Evolutionary conservation across 2,888 invertebrate genomes (phyloP).

Genomic region (Resseliella maxima): DNA sequence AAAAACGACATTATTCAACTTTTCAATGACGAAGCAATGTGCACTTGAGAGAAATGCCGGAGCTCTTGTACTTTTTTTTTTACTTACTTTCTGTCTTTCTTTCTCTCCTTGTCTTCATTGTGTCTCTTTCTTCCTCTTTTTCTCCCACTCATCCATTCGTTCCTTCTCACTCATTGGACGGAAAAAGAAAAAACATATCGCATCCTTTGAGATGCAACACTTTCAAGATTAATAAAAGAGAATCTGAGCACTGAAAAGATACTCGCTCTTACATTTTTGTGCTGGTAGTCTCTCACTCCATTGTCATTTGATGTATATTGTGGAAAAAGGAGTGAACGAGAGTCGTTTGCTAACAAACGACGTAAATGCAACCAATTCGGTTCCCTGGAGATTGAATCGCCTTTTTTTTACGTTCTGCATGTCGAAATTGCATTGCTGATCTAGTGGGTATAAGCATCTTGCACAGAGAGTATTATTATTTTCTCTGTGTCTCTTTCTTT

Average conservation of each 20-base stretch:
- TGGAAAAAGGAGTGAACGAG: not conserved
- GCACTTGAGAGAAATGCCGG: not conserved
- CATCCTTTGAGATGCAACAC: not conserved
- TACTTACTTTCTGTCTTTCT: not conserved
- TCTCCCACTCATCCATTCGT: too few species aligned
- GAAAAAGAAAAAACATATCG: too few species aligned
- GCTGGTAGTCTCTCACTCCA: not conserved
- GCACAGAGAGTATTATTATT: not conserved
- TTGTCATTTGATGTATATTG: not conserved
- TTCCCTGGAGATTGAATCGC: slow-evolving; percentile 45
- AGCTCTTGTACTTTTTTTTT: not conserved
- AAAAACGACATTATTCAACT: not conserved
- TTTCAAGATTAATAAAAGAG: not conserved
- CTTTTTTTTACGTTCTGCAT: not conserved
- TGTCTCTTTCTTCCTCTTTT: too few species aligned
- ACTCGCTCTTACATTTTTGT: not conserved
- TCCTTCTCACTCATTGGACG: too few species aligned
- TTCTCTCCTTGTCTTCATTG: too few species aligned
- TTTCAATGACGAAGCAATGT: not conserved
- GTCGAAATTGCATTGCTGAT: slow-evolving; percentile 46
- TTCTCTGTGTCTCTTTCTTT: not conserved
- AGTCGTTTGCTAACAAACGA: slow-evolving; percentile 23
- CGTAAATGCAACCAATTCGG: slow-evolving; percentile 51
- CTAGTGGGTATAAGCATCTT: not conserved
- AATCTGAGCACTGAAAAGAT: not conserved